Base-by-base conservation (phyloP, 2,113 vertebrate genomes). In the Parus major region DNA sequence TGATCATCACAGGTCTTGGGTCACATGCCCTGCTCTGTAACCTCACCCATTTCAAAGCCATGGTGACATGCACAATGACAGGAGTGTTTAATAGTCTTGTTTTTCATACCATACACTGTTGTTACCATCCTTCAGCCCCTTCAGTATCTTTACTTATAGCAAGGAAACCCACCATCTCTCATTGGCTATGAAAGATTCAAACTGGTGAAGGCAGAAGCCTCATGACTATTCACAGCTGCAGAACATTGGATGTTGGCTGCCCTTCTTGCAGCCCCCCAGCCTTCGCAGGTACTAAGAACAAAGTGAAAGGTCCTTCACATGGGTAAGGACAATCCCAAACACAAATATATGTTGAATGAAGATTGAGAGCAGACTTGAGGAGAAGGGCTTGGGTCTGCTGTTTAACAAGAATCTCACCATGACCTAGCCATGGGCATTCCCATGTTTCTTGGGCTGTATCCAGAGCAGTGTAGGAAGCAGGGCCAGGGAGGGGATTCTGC, bases 221-320 rank as follows among this genome's bases (percentile, higher is more conserved):
- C 25, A 25, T 1, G 2, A 18, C 19, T 31, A 10, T 36, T 41
- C 1, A 0, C 17, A 50, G 47, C n/a, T 50, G 22, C 20, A n/a
- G 36, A 24, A 10, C 19, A 12, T 3, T 25, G 11, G 28, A 12
- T 36, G 31, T 11, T 25, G 16, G 15, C 14, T 81, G 72, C 9
- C 28, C 1, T 53, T 36, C 6, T 3, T 56, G 2, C 0, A 0
- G 18, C 3, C 13, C 8, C 10, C 10, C 1, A 3, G n/a, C 5
- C 12, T 16, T 4, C 1, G 23, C 4, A 29, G 8, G 5, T 29
- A 21, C 23, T 69, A 31, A 31, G 53, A 59, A 10, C 7, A 7
- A 68, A 60, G 36, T 39, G 18, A 13, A 72, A 50, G 17, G 13
- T 46, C 6, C 12, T 46, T 21, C n/a, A 41, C 0, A 4, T 23